These are phyloP conservation scores for Erethizon dorsatum DNA, from an alignment of 2,797 vertebrate species.

Conservation along the genomic window DNA sequence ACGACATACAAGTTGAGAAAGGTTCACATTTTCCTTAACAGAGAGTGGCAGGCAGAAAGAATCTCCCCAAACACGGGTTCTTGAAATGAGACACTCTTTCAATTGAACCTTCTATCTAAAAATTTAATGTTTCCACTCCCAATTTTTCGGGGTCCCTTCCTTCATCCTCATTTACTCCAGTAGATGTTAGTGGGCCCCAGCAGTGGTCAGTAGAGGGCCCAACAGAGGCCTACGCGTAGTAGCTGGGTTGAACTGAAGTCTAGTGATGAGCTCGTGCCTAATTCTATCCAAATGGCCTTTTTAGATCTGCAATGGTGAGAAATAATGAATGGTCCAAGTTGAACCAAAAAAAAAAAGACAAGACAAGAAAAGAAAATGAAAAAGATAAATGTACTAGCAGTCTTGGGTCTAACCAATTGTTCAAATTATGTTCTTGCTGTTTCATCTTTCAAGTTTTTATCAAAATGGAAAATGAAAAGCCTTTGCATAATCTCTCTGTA, in stretches of 20 bases:
- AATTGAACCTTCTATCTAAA: not conserved
- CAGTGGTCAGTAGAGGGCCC: not conserved
- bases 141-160: not conserved
- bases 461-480: slow-evolving; percentile 69
- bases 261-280: not conserved
- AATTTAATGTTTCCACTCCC: not conserved
- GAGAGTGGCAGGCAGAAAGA: not conserved
- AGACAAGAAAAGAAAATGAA: not conserved
- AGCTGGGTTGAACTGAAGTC: slow-evolving; percentile 7
- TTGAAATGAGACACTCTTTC: not conserved
- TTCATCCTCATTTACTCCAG: not conserved
- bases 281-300: slow-evolving; percentile 40
- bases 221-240: not conserved
- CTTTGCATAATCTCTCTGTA: slow-evolving; percentile 71
- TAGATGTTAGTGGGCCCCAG: not conserved
- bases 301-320: not conserved
- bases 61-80: not conserved
- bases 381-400: slow-evolving; percentile 32
- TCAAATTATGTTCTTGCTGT: slow-evolving; percentile 67
- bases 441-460: slow-evolving; percentile 76
- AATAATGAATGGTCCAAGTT: not conserved
- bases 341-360: not conserved
- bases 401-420: slow-evolving; percentile 70
- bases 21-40: too few relatives aligned
- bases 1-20: too few relatives aligned